These are phyloP conservation scores for Pocillopora meandrina DNA, from an alignment of 92 coral and sea anemone species.

Conservation along the genomic window DNA sequence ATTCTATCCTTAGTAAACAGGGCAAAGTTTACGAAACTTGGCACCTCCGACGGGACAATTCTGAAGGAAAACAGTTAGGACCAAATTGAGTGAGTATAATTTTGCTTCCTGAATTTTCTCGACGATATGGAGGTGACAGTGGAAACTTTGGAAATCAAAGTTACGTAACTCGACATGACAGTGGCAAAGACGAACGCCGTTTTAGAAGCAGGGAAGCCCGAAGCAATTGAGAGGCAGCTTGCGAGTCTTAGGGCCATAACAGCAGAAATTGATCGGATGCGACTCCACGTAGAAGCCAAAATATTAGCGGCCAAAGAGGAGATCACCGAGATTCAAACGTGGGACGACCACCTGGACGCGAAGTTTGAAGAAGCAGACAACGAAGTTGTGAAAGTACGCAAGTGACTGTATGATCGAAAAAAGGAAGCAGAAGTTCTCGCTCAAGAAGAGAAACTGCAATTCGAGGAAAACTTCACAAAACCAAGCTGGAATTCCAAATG, in stretches of 20 bases:
- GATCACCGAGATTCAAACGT: neutral
- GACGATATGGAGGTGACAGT: neutral
- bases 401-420: neutral
- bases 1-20: too few relatives aligned
- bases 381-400: neutral
- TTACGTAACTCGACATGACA: conserved; percentile 8
- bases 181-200: conserved; percentile 4
- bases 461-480: conserved; percentile 25
- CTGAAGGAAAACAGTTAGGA: too few relatives aligned
- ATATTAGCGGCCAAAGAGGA: conserved; percentile 1
- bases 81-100: too few relatives aligned
- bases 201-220: neutral
- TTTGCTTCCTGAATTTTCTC: too few relatives aligned
- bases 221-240: neutral
- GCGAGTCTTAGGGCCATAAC: neutral
- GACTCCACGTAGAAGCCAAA: neutral
- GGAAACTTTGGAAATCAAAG: conserved; percentile 1
- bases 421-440: neutral
- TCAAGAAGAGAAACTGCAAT: neutral
- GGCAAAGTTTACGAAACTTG: too few relatives aligned
- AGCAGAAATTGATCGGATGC: neutral
- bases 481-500: conserved; percentile 32
- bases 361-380: conserved; percentile 4
- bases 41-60: too few relatives aligned
- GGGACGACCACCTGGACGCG: conserved; percentile 11